These are phyloP conservation scores for Eucera pruinosa DNA, from an alignment of 2,888 invertebrate genomes.

Conservation along the genomic window DNA sequence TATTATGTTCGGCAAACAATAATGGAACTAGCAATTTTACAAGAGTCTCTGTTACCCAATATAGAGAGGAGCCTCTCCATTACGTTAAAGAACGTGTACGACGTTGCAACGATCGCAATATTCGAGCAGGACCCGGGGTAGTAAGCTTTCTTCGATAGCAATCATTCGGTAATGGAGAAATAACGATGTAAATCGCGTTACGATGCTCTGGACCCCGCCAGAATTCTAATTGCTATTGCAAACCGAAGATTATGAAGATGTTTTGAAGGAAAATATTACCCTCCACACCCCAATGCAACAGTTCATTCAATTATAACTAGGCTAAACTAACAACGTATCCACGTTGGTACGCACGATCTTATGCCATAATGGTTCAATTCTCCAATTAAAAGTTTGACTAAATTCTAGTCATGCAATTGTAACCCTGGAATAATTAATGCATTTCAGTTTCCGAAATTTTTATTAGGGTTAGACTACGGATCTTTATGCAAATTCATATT, in stretches of 20 bases:
- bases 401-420: too few species aligned
- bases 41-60: conserved; percentile 3
- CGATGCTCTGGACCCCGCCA: not conserved
- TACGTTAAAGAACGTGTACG: conserved; percentile 17
- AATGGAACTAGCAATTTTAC: conserved; percentile 32
- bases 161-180: conserved; percentile 24
- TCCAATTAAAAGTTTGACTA: not conserved
- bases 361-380: not conserved
- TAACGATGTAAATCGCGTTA: conserved; percentile 15
- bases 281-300: not conserved
- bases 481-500: too few species aligned
- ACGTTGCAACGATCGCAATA: conserved; percentile 16
- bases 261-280: not conserved
- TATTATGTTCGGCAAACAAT: conserved; percentile 29
- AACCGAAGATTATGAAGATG: not conserved
- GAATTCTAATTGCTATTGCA: conserved; percentile 5
- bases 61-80: not conserved
- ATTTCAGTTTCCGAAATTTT: too few species aligned
- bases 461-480: too few species aligned
- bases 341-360: not conserved
- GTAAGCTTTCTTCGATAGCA: conserved; percentile 9
- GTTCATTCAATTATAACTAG: not conserved
- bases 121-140: not conserved
- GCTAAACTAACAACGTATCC: not conserved
- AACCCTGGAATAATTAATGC: too few species aligned